A percentile compares a stretch with the other conserved stretches of the same genome.
These are phyloP conservation scores for Brachypterus glaber DNA, from an alignment of 2,888 invertebrate genomes.

Conservation along the genomic window DNA sequence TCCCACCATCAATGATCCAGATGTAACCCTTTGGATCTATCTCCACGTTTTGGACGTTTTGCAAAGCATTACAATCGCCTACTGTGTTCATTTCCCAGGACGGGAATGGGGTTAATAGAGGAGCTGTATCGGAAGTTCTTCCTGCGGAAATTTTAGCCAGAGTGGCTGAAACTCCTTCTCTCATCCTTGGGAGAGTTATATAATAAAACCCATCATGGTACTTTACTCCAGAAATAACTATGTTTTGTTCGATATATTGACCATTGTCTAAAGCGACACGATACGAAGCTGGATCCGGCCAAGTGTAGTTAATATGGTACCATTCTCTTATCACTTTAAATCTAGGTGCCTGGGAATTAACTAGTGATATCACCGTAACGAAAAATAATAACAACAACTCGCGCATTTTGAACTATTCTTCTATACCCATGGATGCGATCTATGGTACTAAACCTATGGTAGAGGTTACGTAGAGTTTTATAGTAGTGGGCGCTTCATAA, in stretches of 20 bases:
- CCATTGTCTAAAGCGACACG: slow-evolving; percentile 47
- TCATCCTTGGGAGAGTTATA: slow-evolving; percentile 60
- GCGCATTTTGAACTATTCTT: slow-evolving; percentile 16
- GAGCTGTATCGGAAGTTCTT: slow-evolving; percentile 44
- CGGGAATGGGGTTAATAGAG: slow-evolving; percentile 57
- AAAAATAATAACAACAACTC: slow-evolving; percentile 7
- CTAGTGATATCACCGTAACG: slow-evolving; percentile 10
- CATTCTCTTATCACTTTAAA: slow-evolving; percentile 66
- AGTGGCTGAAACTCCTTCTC: slow-evolving; percentile 61
- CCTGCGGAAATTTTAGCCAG: slow-evolving; percentile 49
- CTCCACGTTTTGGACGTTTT: slow-evolving; percentile 67
- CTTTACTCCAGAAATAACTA: slow-evolving; percentile 58
- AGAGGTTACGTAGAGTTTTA: too few species aligned
- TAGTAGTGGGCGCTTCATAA: too few species aligned
- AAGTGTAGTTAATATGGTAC: slow-evolving; percentile 60
- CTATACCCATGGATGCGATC: too few species aligned
- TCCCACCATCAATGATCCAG: slow-evolving; percentile 61
- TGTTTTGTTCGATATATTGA: slow-evolving; percentile 57
- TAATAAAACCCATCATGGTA: slow-evolving; percentile 58
- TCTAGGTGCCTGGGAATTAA: slow-evolving; percentile 17
- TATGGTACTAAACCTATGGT: too few species aligned
- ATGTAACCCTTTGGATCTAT: slow-evolving; percentile 58
- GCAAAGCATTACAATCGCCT: slow-evolving; percentile 59
- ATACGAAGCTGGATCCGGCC: slow-evolving; percentile 50
- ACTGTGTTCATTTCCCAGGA: slow-evolving; percentile 59